These are phyloP conservation scores for Drosophila prosaltans DNA, from an alignment of 1,140 invertebrate species.

Conservation along the genomic window DNA sequence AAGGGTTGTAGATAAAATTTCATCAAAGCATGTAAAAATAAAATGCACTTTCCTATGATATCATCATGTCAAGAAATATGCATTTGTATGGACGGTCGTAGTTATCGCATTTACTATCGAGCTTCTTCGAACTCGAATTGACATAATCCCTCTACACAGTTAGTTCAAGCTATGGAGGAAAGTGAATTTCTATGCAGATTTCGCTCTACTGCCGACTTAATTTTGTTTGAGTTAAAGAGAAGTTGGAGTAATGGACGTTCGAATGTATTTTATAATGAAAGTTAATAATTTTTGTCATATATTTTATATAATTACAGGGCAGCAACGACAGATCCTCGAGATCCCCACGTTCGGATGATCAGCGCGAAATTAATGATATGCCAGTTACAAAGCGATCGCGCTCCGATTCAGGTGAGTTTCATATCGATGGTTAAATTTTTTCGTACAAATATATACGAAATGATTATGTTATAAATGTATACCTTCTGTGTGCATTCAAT, in stretches of 20 bases:
- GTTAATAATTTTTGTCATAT: no score
- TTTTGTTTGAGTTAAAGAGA: no score
- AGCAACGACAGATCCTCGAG: constrained; percentile 81
- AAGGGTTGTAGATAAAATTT: background rate
- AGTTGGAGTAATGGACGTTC: no score
- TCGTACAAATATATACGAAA: constrained; percentile 9
- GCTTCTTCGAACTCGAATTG: no score
- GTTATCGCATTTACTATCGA: no score
- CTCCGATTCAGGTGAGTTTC: constrained; percentile 78
- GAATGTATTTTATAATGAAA: no score
- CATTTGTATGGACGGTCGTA: background rate
- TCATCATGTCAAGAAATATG: background rate
- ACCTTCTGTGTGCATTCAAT: constrained; percentile 28
- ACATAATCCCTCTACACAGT: no score
- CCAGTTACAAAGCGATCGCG: constrained; percentile 71
- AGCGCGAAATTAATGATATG: constrained; percentile 71
- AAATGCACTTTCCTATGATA: background rate
- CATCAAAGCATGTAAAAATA: background rate
- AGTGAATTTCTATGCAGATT: no score
- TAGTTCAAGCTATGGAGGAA: no score
- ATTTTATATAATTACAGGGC: constrained; percentile 47
- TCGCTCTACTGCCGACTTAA: no score
- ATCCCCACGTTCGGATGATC: constrained; percentile 79
- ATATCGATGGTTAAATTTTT: constrained; percentile 21
- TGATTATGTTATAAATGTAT: background rate